phyloP scores from a whole-genome alignment of 2,113 vertebrate species.

The Mesitornis unicolor region DNA sequence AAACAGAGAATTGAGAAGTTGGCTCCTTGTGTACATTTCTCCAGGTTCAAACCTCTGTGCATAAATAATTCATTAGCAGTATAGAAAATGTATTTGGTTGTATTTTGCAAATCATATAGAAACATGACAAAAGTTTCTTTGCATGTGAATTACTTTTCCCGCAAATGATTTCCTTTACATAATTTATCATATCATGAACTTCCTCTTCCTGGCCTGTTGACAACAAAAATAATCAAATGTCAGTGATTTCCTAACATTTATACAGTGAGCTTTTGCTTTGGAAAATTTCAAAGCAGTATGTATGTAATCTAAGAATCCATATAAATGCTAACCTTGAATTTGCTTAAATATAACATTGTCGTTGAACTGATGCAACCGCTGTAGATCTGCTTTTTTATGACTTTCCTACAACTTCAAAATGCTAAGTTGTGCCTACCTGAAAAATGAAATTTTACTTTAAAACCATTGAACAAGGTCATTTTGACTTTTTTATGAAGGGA shows the following conservation, averaged over 20 bases:
- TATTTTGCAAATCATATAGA: background rate
- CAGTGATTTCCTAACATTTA: background rate
- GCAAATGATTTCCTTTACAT: background rate
- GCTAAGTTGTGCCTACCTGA: background rate
- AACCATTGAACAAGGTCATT: background rate
- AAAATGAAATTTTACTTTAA: background rate
- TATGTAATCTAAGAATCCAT: background rate
- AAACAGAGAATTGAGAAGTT: background rate
- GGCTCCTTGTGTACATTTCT: background rate
- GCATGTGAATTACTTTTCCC: background rate
- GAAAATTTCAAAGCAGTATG: background rate
- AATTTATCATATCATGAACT: background rate
- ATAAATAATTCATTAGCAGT: conserved; percentile 41
- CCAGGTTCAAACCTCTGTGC: background rate
- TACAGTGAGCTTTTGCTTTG: background rate
- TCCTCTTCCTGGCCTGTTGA: background rate
- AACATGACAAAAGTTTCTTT: background rate
- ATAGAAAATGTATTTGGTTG: background rate
- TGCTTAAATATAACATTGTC: background rate
- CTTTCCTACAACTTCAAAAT: background rate
- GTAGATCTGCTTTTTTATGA: background rate
- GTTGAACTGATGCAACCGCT: background rate
- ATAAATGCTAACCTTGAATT: background rate
- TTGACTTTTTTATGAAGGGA: background rate
- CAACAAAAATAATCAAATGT: background rate